phyloP scores from a whole-genome alignment of 37 sponge, comb jelly and placozoan species.

The Agelas oroides region DNA sequence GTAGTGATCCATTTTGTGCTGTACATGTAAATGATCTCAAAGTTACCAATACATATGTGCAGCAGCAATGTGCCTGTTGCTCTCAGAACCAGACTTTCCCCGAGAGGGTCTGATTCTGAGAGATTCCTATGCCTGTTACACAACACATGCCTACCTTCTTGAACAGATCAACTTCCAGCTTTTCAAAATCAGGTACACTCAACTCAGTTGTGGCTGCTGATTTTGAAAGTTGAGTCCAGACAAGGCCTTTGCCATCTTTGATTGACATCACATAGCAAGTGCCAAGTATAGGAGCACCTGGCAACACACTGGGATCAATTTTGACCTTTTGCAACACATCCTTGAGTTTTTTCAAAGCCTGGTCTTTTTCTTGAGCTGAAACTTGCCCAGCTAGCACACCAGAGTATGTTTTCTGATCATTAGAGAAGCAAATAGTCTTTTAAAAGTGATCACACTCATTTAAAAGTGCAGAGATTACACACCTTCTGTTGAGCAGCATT shows the following conservation, averaged over 20 bases:
- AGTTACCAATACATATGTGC: no score
- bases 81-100: no score
- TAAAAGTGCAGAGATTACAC: neutral
- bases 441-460: no score
- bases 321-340: neutral
- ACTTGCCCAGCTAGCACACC: neutral
- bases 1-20: slow-evolving; percentile 25
- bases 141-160: no score
- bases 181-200: neutral
- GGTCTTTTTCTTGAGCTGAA: neutral
- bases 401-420: slow-evolving; percentile 13
- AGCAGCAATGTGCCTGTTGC: no score
- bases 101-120: no score
- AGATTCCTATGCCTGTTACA: no score
- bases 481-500: neutral
- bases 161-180: neutral
- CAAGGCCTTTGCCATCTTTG: neutral
- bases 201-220: neutral
- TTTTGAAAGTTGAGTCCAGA: neutral
- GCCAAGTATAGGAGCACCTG: neutral
- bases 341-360: neutral
- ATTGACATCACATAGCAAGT: neutral
- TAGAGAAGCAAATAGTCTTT: no score
- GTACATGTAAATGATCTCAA: neutral
- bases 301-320: neutral